phyloP scores from a whole-genome alignment of 2,113 vertebrate species.

The Pardalotus punctatus region DNA sequence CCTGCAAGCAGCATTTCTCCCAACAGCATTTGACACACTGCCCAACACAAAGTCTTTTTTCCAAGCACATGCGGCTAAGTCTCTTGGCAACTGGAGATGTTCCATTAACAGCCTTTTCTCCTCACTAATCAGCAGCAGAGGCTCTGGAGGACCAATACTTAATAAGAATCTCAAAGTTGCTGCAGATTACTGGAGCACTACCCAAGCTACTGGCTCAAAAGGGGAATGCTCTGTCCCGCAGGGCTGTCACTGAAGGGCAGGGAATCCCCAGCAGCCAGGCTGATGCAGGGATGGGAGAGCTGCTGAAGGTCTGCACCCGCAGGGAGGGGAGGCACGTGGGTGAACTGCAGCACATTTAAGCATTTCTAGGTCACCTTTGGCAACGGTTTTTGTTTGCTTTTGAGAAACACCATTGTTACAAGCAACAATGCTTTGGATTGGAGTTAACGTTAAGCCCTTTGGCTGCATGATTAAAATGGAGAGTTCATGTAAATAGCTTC shows the following conservation, averaged over 20 bases:
- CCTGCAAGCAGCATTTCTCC: background rate
- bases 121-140: background rate
- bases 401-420: background rate
- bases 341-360: background rate
- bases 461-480: background rate
- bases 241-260: background rate
- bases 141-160: background rate
- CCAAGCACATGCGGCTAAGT: background rate
- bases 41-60: background rate
- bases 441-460: background rate
- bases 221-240: background rate
- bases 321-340: background rate
- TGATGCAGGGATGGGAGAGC: background rate
- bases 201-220: background rate
- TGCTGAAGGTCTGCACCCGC: background rate
- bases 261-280: background rate
- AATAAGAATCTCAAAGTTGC: background rate
- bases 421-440: background rate
- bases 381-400: background rate
- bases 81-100: slow-evolving; percentile 12
- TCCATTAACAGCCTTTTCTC: background rate
- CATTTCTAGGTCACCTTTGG: background rate
- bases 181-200: background rate
- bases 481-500: background rate
- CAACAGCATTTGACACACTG: background rate